Base-by-base conservation (phyloP, 2,113 vertebrate species). In the Malurus cyaneus region DNA sequence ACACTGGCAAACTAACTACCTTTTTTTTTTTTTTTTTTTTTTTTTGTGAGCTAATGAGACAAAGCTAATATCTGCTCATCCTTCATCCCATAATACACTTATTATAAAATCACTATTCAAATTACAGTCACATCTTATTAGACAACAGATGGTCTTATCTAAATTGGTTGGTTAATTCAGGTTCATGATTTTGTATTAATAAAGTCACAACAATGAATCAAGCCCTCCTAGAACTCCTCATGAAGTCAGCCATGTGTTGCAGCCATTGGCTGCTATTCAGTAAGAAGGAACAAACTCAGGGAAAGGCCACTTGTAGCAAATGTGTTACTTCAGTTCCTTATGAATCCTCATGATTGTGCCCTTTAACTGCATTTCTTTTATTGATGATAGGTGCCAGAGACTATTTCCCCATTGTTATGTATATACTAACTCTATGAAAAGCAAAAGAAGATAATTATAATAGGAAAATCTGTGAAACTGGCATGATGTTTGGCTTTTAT, bases 121-220 rank as follows among this genome's bases (percentile, higher is more conserved):
- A 95, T 93, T 88, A 92, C 74, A 93, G 90, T 93, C 93, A 80
- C 82, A 94, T 88, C 77, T 90, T 94, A 94, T 94, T 96, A 94
- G 76, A 95, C 82, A 94, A 95, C 88, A 92, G 94, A 96, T 88
- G 79, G 94, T 95, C 92, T 88, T 96, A 88, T 78, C 85, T 96
- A 93, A 95, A 95, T 83, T 92, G 92, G 85, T 89, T 94, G 69
- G 92, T 92, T 95, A 96, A 92, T 94, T 95, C 92, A 93, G 67
- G 81, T 88, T 92, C 89, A 94, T 9, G 12, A 78, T 88, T 94
- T 78, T 76, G 59, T 90, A 88, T 92, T 96, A 95, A 95, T 83
- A 92, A 86, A 90, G 69, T 66, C 83, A 89, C 52, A 88, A 86
- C 39, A 94, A 89, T 80, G 79, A 97, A 80, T 83, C 92, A 93